Evolutionary conservation across 2,797 vertebrate genomes (phyloP).

Genomic region (Xenentodon cancila): DNA sequence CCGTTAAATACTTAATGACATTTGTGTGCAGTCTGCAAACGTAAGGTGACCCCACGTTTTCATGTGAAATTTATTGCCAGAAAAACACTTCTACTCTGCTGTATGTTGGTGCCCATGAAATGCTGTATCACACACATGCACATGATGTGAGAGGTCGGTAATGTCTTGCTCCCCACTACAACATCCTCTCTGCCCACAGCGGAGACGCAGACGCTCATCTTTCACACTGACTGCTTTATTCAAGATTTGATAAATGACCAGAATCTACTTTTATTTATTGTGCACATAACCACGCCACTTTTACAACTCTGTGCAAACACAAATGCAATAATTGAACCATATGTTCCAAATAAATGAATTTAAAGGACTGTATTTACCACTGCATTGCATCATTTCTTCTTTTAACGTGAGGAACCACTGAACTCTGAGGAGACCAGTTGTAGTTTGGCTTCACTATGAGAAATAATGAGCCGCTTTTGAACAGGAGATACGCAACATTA

Average conservation of each 20-base stretch:
- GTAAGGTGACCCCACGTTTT: conserved; percentile 10
- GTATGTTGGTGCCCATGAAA: background rate
- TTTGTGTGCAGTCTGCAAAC: conserved; percentile 25
- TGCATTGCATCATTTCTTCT: no score
- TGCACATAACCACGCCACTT: background rate
- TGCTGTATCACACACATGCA: conserved; percentile 1
- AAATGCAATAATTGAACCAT: no score
- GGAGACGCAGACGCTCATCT: background rate
- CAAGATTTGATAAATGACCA: background rate
- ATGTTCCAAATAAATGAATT: no score
- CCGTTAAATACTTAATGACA: conserved; percentile 38
- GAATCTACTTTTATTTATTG: background rate
- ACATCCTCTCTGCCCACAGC: background rate
- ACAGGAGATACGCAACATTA: no score
- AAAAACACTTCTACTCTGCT: conserved; percentile 5
- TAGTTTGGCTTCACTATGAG: no score
- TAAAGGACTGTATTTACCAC: no score
- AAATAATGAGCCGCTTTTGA: no score
- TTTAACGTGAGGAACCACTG: no score
- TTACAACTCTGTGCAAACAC: background rate
- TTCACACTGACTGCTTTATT: background rate
- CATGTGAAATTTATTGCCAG: conserved; percentile 26
- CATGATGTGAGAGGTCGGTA: conserved; percentile 9
- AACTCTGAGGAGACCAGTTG: no score
- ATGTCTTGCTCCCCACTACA: background rate